Conservation (phyloP, 2,797 vertebrate genomes). For the Macroramphosus scolopax region DNA sequence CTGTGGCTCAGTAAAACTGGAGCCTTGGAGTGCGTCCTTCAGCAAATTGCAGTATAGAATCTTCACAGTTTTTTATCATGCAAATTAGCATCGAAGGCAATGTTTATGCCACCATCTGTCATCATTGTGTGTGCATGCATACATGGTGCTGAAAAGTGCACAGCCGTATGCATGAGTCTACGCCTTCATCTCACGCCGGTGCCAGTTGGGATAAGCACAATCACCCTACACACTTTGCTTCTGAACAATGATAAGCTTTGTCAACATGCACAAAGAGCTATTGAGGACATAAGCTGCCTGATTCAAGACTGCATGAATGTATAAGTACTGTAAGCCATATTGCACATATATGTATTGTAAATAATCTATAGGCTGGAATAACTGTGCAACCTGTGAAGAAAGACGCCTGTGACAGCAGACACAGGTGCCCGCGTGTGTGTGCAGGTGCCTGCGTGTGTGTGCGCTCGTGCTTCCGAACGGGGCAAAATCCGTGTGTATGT, state of each 20-base stretch:
- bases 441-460: constrained; percentile 2
- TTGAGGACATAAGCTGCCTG: constrained; percentile 6
- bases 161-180: constrained; percentile 27
- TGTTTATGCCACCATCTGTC: constrained; percentile 43
- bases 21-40: constrained; percentile 1
- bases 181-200: constrained; percentile 15
- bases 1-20: constrained; percentile 9
- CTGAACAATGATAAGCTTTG: constrained; percentile 22
- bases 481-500: constrained; percentile 4
- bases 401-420: background rate
- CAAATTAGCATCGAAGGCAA: constrained; percentile 23
- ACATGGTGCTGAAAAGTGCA: constrained; percentile 21
- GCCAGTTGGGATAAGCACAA: constrained; percentile 31
- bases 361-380: constrained; percentile 16
- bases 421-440: background rate
- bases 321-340: constrained; percentile 11
- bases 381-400: constrained; percentile 19
- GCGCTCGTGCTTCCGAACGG: constrained; percentile 3
- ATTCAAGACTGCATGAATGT: constrained; percentile 25
- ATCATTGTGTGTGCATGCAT: constrained; percentile 2
- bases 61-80: constrained; percentile 28
- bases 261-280: constrained; percentile 14
- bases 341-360: background rate
- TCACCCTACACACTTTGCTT: constrained; percentile 17
- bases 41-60: constrained; percentile 20